A percentile compares a stretch with the other conserved stretches of the same genome.
phyloP scores from a whole-genome alignment of 2,888 invertebrate genomes.

The Macaria notata region DNA sequence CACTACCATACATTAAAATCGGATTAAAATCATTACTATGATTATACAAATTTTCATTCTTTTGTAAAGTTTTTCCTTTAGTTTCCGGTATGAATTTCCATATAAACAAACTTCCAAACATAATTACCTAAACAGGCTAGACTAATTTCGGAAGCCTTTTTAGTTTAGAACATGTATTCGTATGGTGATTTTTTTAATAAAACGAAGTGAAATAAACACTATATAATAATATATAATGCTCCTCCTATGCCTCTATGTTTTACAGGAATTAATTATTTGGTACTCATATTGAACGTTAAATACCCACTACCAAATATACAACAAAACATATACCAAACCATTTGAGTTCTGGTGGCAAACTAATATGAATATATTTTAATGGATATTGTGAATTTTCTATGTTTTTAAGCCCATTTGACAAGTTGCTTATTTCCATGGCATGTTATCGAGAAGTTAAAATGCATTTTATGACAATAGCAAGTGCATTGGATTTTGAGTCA shows the following conservation, averaged over 20 bases:
- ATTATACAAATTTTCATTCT: slow-evolving; percentile 35
- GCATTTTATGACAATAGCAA: no score
- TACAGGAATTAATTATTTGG: slow-evolving; percentile 36
- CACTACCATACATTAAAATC: no score
- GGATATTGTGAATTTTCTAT: no score
- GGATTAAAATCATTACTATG: neutral
- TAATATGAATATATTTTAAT: no score
- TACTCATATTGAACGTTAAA: slow-evolving; percentile 25
- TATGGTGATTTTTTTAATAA: slow-evolving; percentile 29
- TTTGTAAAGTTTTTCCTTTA: slow-evolving; percentile 32
- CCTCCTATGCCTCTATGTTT: slow-evolving; percentile 37
- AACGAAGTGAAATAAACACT: slow-evolving; percentile 26
- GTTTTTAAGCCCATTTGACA: no score
- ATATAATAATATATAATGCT: slow-evolving; percentile 16
- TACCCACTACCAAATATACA: slow-evolving; percentile 25
- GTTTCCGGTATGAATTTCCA: slow-evolving; percentile 36
- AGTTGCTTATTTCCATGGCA: no score
- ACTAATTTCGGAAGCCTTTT: slow-evolving; percentile 22
- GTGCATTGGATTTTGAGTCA: no score
- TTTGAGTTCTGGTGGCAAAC: no score
- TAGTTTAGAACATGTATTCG: slow-evolving; percentile 17
- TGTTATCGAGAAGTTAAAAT: no score
- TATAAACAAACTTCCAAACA: slow-evolving; percentile 16
- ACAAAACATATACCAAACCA: slow-evolving; percentile 12
- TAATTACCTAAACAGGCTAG: slow-evolving; percentile 17